phyloP scores from a whole-genome alignment of 2,797 vertebrate genomes.

The Ctenopoma kingsleyae region DNA sequence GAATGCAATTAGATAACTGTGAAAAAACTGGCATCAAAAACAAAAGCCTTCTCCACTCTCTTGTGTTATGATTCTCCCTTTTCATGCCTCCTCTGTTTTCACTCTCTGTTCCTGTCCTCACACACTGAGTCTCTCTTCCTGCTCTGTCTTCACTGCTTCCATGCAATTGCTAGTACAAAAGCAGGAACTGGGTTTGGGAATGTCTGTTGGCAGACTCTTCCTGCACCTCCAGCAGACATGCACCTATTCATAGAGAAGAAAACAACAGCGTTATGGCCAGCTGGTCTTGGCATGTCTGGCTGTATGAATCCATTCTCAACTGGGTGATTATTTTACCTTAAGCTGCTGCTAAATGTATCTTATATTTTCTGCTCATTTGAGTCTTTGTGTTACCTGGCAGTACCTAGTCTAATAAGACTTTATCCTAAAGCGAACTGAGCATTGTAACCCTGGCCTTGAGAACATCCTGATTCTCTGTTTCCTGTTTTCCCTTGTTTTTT shows the following conservation, averaged over 20 bases:
- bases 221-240: constrained; percentile 66
- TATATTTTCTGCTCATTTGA: constrained; percentile 13
- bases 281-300: constrained; percentile 68
- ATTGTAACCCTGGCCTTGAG: constrained; percentile 39
- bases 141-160: constrained; percentile 48
- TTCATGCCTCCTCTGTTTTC: constrained; percentile 27
- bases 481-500: constrained; percentile 69
- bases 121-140: constrained; percentile 24
- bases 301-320: constrained; percentile 48
- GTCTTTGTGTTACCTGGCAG: background rate
- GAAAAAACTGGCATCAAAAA: constrained; percentile 30
- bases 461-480: constrained; percentile 70
- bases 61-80: constrained; percentile 22
- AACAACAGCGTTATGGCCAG: constrained; percentile 69
- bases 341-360: background rate
- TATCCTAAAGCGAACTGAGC: constrained; percentile 1
- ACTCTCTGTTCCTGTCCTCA: constrained; percentile 29
- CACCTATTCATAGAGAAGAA: constrained; percentile 72
- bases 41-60: background rate
- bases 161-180: constrained; percentile 66
- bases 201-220: constrained; percentile 67
- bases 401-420: constrained; percentile 9
- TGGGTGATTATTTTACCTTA: constrained; percentile 34
- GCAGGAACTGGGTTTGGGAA: constrained; percentile 73
- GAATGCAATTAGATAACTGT: background rate